A percentile compares a stretch with the other conserved stretches of the same genome.
phyloP scores from a whole-genome alignment of 2,888 invertebrate genomes.

The Mycalesis mineus region DNA sequence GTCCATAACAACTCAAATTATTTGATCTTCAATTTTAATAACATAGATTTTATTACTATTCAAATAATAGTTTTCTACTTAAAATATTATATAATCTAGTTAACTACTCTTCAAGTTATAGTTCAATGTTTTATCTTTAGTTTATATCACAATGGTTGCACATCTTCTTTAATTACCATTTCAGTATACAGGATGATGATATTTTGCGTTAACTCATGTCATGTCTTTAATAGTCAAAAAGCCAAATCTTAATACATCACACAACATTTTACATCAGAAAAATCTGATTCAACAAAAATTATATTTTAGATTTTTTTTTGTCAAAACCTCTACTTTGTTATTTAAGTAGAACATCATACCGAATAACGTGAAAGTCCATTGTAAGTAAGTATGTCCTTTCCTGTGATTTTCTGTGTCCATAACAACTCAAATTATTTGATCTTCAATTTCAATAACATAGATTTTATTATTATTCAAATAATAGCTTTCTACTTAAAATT shows the following conservation, averaged over 20 bases:
- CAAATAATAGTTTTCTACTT: too few relatives aligned
- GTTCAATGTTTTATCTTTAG: neutral
- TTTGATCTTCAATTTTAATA: neutral
- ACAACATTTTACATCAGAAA: too few relatives aligned
- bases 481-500: too few relatives aligned
- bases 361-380: slow-evolving; percentile 34
- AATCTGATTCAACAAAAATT: too few relatives aligned
- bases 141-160: neutral
- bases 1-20: neutral
- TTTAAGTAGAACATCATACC: slow-evolving; percentile 30
- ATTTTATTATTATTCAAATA: too few relatives aligned
- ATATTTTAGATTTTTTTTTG: too few relatives aligned
- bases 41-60: too few relatives aligned
- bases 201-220: too few relatives aligned
- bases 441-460: too few relatives aligned
- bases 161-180: neutral
- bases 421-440: neutral
- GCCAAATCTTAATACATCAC: too few relatives aligned
- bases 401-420: neutral
- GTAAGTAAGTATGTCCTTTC: slow-evolving; percentile 29
- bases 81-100: neutral
- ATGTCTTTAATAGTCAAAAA: too few relatives aligned
- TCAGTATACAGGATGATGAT: neutral
- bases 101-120: neutral
- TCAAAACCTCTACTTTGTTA: too few relatives aligned